phyloP scores from a whole-genome alignment of 2,888 invertebrate genomes.

The Deilephila elpenor region DNA sequence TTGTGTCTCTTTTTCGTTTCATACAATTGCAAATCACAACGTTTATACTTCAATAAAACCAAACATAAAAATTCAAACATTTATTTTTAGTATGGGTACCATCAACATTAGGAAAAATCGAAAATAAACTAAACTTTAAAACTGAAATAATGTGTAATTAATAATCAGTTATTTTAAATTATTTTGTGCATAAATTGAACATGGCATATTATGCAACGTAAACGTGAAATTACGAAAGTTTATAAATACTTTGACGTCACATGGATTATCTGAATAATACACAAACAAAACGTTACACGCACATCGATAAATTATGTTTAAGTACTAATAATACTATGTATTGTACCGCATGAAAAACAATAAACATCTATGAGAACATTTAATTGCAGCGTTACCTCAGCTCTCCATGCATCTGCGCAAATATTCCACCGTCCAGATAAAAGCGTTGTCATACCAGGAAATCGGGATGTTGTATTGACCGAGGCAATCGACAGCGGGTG shows the following conservation, averaged over 20 bases:
- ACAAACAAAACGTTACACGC: conserved; percentile 13
- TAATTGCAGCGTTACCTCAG: conserved; percentile 36
- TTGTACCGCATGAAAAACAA: conserved; percentile 45
- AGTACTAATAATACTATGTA: conserved; percentile 67
- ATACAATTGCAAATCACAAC: not conserved
- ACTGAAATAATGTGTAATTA: conserved; percentile 16
- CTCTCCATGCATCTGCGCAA: conserved; percentile 22
- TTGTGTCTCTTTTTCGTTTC: too few relatives aligned
- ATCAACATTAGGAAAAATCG: conserved; percentile 11
- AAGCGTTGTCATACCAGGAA: too few relatives aligned
- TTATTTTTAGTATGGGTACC: conserved; percentile 22
- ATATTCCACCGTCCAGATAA: not conserved
- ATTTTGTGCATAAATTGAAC: conserved; percentile 28
- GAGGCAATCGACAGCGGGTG: too few relatives aligned
- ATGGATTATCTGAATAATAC: not conserved
- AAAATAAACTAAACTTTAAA: conserved; percentile 13
- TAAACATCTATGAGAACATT: conserved; percentile 25
- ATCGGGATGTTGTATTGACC: too few relatives aligned
- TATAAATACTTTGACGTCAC: not conserved
- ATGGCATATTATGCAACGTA: conserved; percentile 18
- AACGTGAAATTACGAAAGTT: not conserved
- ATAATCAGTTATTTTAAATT: conserved; percentile 44
- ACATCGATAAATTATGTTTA: conserved; percentile 44
- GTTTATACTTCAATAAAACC: conserved; percentile 1
- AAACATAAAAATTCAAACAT: conserved; percentile 14